Conservation (phyloP, 2,888 invertebrate genomes). For the Hypercompe scribonia region DNA sequence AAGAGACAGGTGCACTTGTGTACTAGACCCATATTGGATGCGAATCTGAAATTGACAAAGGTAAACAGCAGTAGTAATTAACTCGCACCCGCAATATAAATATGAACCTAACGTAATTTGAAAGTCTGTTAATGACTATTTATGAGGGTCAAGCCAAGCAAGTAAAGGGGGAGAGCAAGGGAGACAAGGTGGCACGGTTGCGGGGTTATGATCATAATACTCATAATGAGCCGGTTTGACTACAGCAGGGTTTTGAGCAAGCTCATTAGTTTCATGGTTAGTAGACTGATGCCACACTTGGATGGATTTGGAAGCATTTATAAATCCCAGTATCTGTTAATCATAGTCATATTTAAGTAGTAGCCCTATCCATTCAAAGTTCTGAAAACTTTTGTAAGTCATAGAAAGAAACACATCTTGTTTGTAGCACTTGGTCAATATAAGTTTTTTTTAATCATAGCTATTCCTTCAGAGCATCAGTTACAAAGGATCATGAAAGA, state of each 20-base stretch:
- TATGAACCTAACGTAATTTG: not conserved
- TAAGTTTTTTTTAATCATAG: too few species aligned
- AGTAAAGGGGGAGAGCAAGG: not conserved
- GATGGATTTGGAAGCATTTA: not conserved
- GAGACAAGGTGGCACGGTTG: not conserved
- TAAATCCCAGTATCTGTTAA: not conserved
- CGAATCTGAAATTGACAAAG: constrained; percentile 74
- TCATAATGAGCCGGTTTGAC: not conserved
- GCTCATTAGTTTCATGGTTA: not conserved
- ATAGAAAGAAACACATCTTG: not conserved
- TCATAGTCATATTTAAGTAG: too few species aligned
- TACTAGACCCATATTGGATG: constrained; percentile 86
- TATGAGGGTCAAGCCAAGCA: not conserved
- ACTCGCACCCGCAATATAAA: not conserved
- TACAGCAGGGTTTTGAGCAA: too few species aligned
- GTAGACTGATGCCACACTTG: too few species aligned
- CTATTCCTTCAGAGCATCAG: too few species aligned
- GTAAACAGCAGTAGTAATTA: not conserved
- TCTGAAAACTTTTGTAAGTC: not conserved
- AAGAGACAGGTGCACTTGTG: constrained; percentile 87
- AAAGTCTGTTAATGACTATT: not conserved
- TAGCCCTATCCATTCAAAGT: not conserved
- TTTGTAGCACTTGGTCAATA: too few species aligned
- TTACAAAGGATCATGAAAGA: too few species aligned
- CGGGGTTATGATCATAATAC: too few species aligned